phyloP scores from a whole-genome alignment of 2,113 vertebrate species.

The Catharus bicknelli region DNA sequence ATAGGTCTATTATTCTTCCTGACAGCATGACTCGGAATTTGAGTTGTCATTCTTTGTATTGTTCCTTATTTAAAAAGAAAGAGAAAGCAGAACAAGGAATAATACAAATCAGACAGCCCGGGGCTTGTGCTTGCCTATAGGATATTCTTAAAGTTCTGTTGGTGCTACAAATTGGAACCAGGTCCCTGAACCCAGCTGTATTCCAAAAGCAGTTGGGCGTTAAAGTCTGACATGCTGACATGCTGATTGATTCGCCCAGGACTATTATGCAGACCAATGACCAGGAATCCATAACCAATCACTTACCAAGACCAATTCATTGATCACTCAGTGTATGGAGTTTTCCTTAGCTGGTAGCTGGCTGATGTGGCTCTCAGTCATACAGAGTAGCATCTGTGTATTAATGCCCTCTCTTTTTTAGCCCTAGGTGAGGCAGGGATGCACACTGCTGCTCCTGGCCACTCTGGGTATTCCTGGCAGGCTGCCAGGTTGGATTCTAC shows the following conservation, averaged over 20 bases:
- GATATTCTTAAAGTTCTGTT: background rate
- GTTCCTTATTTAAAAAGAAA: conserved; percentile 61
- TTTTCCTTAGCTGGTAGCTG: background rate
- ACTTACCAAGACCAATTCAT: background rate
- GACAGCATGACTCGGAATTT: conserved; percentile 62
- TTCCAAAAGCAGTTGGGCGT: background rate
- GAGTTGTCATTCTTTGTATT: conserved; percentile 62
- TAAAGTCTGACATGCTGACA: background rate
- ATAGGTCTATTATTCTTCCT: conserved; percentile 70
- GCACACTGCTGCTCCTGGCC: background rate
- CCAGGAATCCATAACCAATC: background rate
- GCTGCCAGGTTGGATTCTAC: background rate
- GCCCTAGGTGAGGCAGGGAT: background rate
- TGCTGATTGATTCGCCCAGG: background rate
- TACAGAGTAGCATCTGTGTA: rapidly evolving
- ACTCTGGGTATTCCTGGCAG: background rate
- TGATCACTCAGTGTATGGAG: background rate
- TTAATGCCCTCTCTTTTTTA: background rate
- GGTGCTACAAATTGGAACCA: background rate
- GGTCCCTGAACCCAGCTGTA: background rate
- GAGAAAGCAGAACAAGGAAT: conserved; percentile 31
- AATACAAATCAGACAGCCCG: conserved; percentile 15
- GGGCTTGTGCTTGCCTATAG: conserved; percentile 13
- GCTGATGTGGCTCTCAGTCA: rapidly evolving
- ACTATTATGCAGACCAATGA: background rate